Base-by-base conservation (phyloP, 1,140 invertebrate species). In the Neomicropteryx cornuta region DNA sequence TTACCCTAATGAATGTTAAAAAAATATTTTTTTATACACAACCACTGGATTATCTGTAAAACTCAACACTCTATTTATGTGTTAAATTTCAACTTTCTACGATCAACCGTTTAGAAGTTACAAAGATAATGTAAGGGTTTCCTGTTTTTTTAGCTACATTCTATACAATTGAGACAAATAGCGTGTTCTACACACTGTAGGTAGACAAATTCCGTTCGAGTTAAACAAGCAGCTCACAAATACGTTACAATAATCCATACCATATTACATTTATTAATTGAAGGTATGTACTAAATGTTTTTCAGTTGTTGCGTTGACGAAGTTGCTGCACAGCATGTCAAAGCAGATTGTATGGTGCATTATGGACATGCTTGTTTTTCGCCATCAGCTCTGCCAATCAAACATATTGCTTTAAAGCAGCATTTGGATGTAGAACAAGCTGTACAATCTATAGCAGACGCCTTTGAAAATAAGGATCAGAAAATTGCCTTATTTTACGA, bases 261-360 rank as follows among this genome's bases (percentile, higher is more conserved):
- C 2, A 27, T 18, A 17, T 47, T 14, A 35, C 13, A 23, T 11
- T 20, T 22, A n/a, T 1, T 43, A 20, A 35, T 33, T 33, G 11
- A 27, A 24, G 8, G 13, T 42, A 39, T 30, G 19, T 39, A 20
- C n/a, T 33, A 34, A 17, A 30, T 30, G 33, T 46, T 43, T 66
- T 70, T 43, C 51, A 83, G 88, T 60, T 97, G 92, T 60, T 97
- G 92, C 66, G 79, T 93, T 4, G 92, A 97, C 67, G 87, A 91
- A 62, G 76, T 93, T 22, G 81, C 88, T 27, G 87, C 89, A 4
- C 76, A 86, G 56, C 92, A 96, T 64, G 73, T 83, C n/a, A 59
- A 76, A 36, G 81, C 81, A 1, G 83, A 95, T 67, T 77, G 78
- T 33, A 67, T 96, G 6, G 79, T 97, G 45, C 93, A 97, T 63